Evolutionary conservation across 2,113 vertebrate genomes (phyloP), one percentile per base, ranked within the genome.

Genomic region (Pandion haliaetus): DNA sequence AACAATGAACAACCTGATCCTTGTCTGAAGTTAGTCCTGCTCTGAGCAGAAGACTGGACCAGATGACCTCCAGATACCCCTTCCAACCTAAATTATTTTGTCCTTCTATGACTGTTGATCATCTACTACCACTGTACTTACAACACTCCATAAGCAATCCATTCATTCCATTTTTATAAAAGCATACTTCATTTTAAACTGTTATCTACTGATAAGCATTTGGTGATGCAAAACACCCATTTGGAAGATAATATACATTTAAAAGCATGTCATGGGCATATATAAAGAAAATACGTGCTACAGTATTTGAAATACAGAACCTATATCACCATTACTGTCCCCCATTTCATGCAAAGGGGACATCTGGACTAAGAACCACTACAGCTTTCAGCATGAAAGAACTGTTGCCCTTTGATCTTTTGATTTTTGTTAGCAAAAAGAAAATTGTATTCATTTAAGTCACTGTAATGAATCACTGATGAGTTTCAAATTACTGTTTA

Each of bases 241-340:
- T 24, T 71, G 57, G 72, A 81, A 91, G 42, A 36, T 29, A 67
- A 42, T 8, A 15, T 12, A 20, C 16, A 21, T 52, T 78, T 89
- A 61, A 91, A 78, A 91, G 49, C 17, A 66, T 0, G 0, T 74
- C 50, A 57, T 0, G 3, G 69, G 18, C 1, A 1, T 5, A 17
- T n/a, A 28, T 14, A 21, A 90, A 72, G 12, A 79, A 76, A 54
- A 14, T 29, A 54, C 52, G 49, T 32, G 26, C 23, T 66, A 52
- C 17, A 42, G 42, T 14, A 73, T 73, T n/a, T 69, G 42, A 91
- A 91, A 83, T 7, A 66, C 15, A 59, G 62, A 88, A 65, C 28
- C 42, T 57, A 5, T 62, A 36, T 34, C 34, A 44, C 34, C 5
- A 2, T 32, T 4, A 10, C 63, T 91, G 55, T 38, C 34, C 14